phyloP scores from a whole-genome alignment of 1,140 invertebrate species.

The Drosophila nasuta region DNA sequence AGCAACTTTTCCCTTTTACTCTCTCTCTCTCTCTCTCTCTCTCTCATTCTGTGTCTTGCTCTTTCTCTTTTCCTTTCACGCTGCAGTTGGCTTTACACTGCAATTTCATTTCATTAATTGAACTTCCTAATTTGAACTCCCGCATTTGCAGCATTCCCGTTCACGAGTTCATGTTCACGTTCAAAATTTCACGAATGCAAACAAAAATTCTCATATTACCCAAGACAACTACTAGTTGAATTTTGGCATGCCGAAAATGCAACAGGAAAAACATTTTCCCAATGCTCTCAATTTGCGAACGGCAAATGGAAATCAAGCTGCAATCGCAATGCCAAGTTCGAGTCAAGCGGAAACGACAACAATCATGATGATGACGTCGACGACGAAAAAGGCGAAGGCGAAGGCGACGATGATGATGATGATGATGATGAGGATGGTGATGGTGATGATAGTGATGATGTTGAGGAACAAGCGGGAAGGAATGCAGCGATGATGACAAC shows the following conservation, averaged over 20 bases:
- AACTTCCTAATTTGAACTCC: slow-evolving; percentile 37
- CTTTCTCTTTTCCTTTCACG: not conserved
- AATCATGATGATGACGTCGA: slow-evolving; percentile 1
- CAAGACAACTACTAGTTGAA: slow-evolving; percentile 29
- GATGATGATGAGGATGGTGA: not conserved
- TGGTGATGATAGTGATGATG: not conserved
- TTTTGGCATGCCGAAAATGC: slow-evolving; percentile 26
- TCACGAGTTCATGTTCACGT: slow-evolving; percentile 7
- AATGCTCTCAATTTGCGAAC: slow-evolving; percentile 52
- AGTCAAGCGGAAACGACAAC: slow-evolving; percentile 29
- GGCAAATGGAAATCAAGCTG: slow-evolving; percentile 71
- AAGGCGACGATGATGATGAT: not conserved
- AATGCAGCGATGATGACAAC: slow-evolving; percentile 30
- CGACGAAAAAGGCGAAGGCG: not conserved
- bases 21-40: not conserved
- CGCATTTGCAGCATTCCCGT: not conserved
- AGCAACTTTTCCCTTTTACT: not conserved
- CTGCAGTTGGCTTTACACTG: not conserved
- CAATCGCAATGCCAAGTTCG: slow-evolving; percentile 51
- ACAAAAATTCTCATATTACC: slow-evolving; percentile 1
- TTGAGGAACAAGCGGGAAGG: not conserved
- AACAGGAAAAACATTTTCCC: slow-evolving; percentile 51
- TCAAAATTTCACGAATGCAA: slow-evolving; percentile 15
- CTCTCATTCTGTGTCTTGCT: not conserved
- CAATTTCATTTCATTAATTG: slow-evolving; percentile 40